phyloP scores from a whole-genome alignment of 2,888 invertebrate species.

The Hypselothyrea guttata region DNA sequence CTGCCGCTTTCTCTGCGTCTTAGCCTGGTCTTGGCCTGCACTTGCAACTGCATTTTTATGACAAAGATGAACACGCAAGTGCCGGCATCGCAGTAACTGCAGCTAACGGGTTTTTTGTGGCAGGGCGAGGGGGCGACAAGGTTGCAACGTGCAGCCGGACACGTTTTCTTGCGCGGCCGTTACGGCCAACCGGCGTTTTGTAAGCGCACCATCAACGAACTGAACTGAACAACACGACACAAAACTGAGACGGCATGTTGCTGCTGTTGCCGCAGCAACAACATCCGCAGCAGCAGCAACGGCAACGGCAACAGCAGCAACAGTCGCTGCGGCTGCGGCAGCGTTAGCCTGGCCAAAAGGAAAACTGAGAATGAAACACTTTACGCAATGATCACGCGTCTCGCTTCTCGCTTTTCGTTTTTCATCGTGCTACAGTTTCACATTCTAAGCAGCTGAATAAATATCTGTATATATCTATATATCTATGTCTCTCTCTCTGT shows the following conservation, averaged over 20 bases:
- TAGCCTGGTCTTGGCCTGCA: slow-evolving; percentile 1
- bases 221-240: slow-evolving; percentile 58
- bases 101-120: too few species aligned
- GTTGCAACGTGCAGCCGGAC: slow-evolving; percentile 15
- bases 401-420: slow-evolving; percentile 48
- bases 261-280: slow-evolving; percentile 11
- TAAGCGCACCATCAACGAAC: slow-evolving; percentile 70
- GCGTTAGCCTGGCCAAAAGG: slow-evolving; percentile 22
- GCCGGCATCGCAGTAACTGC: slow-evolving; percentile 9
- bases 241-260: slow-evolving; percentile 6
- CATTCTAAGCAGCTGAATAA: slow-evolving; percentile 45
- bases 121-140: not conserved
- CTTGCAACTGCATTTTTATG: slow-evolving; percentile 35
- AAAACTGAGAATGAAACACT: slow-evolving; percentile 52
- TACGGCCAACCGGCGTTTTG: slow-evolving; percentile 72
- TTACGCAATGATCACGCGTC: slow-evolving; percentile 71
- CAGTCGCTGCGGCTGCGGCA: slow-evolving; percentile 3
- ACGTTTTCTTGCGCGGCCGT: slow-evolving; percentile 54
- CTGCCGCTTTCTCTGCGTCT: too few species aligned
- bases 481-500: not conserved
- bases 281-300: slow-evolving; percentile 10
- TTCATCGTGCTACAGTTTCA: slow-evolving; percentile 71
- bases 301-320: slow-evolving; percentile 5
- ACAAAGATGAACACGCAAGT: slow-evolving; percentile 32
- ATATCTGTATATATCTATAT: slow-evolving; percentile 10